A percentile compares a stretch with the other conserved stretches of the same genome.
Evolutionary conservation across 2,797 vertebrate species (phyloP).

Genomic region (Oryzias dopingdopingensis): DNA sequence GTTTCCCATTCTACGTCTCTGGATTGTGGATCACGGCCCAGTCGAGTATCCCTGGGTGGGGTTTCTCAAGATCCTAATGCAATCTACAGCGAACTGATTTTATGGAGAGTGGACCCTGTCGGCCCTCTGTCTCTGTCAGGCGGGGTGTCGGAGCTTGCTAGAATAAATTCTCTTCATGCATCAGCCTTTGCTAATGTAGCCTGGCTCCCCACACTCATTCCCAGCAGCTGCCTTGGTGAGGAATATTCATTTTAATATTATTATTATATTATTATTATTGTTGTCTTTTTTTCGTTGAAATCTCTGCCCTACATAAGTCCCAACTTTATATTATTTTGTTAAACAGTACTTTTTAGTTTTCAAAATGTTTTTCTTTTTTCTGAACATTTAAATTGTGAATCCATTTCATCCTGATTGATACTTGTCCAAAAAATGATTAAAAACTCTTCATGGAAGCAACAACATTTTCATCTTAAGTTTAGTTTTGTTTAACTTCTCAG

Average conservation of each 20-base stretch:
- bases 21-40: conserved; percentile 58
- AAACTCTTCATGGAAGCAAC: too few relatives aligned
- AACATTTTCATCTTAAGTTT: too few relatives aligned
- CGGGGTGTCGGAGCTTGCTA: conserved; percentile 94
- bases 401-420: not conserved
- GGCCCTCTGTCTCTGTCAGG: conserved; percentile 95
- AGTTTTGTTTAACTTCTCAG: too few relatives aligned
- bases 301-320: not conserved
- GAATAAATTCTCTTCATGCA: conserved; percentile 95
- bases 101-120: conserved; percentile 97
- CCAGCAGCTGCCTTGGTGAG: conserved; percentile 96
- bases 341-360: conserved; percentile 9
- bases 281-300: not conserved
- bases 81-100: conserved; percentile 96
- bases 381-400: conserved; percentile 3
- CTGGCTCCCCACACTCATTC: conserved; percentile 95
- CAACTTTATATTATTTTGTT: not conserved
- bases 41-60: conserved; percentile 60
- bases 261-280: not conserved
- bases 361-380: not conserved
- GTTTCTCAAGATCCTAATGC: conserved; percentile 87
- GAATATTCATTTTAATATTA: not conserved
- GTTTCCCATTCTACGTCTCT: conserved; percentile 31
- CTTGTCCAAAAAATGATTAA: too few relatives aligned
- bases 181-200: conserved; percentile 97